A percentile compares a stretch with the other conserved stretches of the same genome.
Evolutionary conservation across 2,113 vertebrate species (phyloP).

Genomic region (Calyptomena viridis): DNA sequence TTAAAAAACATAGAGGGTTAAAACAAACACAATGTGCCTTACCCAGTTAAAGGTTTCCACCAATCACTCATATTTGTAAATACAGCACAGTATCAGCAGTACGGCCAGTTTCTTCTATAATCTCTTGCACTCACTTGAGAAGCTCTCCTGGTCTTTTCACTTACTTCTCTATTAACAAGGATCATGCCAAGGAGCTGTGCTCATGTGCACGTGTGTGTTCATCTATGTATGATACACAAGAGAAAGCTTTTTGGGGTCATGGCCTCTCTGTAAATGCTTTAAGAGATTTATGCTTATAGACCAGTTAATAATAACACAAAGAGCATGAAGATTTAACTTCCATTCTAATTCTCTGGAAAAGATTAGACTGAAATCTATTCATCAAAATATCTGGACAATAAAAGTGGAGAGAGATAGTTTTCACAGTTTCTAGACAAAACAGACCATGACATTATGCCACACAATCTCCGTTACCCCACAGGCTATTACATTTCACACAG

Average conservation of each 20-base stretch:
- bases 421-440: background rate
- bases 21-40: background rate
- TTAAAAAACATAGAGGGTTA: background rate
- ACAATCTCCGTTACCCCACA: background rate
- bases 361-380: background rate
- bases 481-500: background rate
- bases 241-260: background rate
- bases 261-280: background rate
- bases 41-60: background rate
- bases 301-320: background rate
- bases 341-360: background rate
- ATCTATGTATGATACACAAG: background rate
- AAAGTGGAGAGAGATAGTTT: background rate
- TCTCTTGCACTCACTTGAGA: background rate
- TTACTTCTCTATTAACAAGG: background rate
- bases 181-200: background rate
- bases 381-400: background rate
- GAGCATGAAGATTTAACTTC: background rate
- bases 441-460: background rate
- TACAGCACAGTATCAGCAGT: rapidly evolving
- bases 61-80: background rate
- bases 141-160: background rate
- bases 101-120: background rate
- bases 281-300: background rate
- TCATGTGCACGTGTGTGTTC: background rate